phyloP scores from a whole-genome alignment of 2,113 vertebrate genomes.

The Ochotona curzoniae region DNA sequence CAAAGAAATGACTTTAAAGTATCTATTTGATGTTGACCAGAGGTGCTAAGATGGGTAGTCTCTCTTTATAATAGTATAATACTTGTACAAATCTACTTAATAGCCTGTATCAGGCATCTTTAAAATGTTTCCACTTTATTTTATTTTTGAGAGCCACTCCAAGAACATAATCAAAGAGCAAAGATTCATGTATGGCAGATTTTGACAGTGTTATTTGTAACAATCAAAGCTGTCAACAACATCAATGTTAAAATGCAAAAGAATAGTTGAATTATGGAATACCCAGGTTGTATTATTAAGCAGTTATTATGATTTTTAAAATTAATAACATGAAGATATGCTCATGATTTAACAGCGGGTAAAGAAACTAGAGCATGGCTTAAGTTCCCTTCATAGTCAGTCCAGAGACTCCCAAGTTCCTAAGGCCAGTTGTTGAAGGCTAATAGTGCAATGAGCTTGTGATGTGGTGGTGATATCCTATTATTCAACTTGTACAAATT shows the following conservation, averaged over 20 bases:
- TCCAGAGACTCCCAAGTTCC: not conserved
- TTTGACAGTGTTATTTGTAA: not conserved
- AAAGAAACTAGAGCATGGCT: not conserved
- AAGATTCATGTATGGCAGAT: constrained; percentile 38
- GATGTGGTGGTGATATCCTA: not conserved
- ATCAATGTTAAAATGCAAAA: not conserved
- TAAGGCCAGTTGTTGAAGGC: too few relatives aligned
- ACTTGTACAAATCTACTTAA: constrained; percentile 29
- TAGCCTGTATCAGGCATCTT: not conserved
- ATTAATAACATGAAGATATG: constrained; percentile 1
- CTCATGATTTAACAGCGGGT: not conserved
- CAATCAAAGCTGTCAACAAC: constrained; percentile 20
- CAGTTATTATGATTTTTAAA: constrained; percentile 50
- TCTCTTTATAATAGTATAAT: not conserved
- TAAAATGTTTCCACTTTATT: constrained; percentile 27
- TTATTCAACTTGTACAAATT: not conserved
- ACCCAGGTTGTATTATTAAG: constrained; percentile 54
- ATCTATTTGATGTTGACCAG: not conserved
- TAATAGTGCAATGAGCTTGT: not conserved
- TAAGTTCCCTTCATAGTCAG: not conserved
- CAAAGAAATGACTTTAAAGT: not conserved
- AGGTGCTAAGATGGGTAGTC: not conserved
- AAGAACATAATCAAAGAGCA: constrained; percentile 6
- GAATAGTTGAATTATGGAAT: constrained; percentile 36
- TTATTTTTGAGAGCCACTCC: not conserved